These are phyloP conservation scores for Ciconia nigra DNA, from an alignment of 2,797 vertebrate species.

Conservation along the genomic window DNA sequence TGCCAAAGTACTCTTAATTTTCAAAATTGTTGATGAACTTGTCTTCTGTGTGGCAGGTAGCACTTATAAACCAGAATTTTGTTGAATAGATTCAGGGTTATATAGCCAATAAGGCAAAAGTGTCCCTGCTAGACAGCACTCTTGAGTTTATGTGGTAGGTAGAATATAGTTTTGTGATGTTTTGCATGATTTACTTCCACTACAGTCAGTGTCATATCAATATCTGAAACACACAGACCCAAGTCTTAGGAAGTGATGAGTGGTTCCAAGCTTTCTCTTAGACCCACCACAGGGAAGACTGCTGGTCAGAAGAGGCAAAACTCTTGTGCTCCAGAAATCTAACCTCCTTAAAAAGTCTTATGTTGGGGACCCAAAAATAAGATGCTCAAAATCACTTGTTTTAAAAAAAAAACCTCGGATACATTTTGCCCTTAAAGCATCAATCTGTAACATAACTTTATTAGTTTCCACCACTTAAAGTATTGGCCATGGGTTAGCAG, in stretches of 20 bases:
- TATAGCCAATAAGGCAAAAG: not conserved
- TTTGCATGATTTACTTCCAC: not conserved
- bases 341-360: not conserved
- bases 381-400: not conserved
- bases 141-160: not conserved
- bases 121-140: fast-evolving
- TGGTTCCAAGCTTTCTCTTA: not conserved
- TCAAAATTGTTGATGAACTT: not conserved
- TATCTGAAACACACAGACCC: not conserved
- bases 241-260: not conserved
- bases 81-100: not conserved
- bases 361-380: not conserved
- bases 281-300: not conserved
- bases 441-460: not conserved
- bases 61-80: not conserved
- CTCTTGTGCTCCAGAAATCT: not conserved
- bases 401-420: not conserved
- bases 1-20: not conserved
- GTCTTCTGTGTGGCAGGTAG: not conserved
- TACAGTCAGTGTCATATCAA: not conserved
- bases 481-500: not conserved
- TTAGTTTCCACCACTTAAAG: not conserved
- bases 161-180: not conserved
- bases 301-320: not conserved
- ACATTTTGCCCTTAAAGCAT: not conserved